phyloP scores from a whole-genome alignment of 2,797 vertebrate genomes.

The Epinephelus coioides region DNA sequence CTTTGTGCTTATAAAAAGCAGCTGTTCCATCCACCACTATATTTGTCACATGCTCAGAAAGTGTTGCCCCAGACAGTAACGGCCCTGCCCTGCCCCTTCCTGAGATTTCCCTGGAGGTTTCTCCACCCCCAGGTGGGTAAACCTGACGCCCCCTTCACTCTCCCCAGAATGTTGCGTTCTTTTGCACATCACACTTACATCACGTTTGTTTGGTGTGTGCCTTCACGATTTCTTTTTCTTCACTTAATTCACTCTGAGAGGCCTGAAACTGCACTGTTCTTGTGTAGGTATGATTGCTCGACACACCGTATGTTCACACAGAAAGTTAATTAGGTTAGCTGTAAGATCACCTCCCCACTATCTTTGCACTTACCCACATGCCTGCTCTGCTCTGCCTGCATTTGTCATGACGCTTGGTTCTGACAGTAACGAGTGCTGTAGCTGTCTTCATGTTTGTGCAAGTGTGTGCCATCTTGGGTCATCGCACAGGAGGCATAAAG shows the following conservation, averaged over 20 bases:
- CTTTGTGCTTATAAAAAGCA: constrained; percentile 81
- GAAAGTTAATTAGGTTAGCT: constrained; percentile 19
- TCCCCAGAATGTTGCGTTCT: constrained; percentile 48
- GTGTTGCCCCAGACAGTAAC: constrained; percentile 84
- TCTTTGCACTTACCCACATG: constrained; percentile 45
- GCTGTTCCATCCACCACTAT: constrained; percentile 83
- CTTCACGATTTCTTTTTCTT: constrained; percentile 54
- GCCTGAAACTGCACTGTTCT: constrained; percentile 64
- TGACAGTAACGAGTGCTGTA: constrained; percentile 46
- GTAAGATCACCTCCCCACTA: constrained; percentile 24
- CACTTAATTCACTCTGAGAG: constrained; percentile 61
- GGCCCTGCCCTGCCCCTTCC: constrained; percentile 71
- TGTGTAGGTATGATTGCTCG: constrained; percentile 58
- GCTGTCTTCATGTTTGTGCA: constrained; percentile 42
- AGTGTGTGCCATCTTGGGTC: constrained; percentile 48
- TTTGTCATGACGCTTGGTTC: constrained; percentile 53
- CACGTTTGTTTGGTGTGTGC: constrained; percentile 79
- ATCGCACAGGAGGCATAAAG: constrained; percentile 54
- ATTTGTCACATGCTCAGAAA: constrained; percentile 88
- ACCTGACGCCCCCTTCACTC: constrained; percentile 27
- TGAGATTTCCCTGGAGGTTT: constrained; percentile 86
- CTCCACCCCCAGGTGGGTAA: constrained; percentile 88
- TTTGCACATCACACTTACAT: constrained; percentile 74
- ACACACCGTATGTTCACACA: constrained; percentile 25
- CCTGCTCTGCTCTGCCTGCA: constrained; percentile 48